Evolutionary conservation across 2,797 vertebrate species (phyloP), one percentile per base, ranked within the genome.

Genomic region (Hydrocynus forskahlii): DNA sequence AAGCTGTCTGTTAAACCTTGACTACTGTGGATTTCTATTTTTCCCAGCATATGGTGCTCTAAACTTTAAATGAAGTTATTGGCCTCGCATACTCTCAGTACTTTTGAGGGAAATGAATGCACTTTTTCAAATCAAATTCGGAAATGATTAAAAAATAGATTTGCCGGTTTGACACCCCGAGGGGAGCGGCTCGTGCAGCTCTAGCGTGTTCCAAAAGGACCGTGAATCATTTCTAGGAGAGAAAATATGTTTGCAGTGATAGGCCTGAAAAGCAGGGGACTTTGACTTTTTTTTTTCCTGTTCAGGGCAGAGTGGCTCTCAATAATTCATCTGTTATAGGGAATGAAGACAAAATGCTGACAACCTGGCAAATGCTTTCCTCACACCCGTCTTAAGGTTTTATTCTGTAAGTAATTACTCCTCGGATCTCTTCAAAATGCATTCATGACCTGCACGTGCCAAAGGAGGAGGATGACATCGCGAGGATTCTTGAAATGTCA

Each of bases 251-350:
- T 78, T 59, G 64, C 69, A 63, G 75, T 79, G 72, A 76, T 82
- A 75, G 88, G 86, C 84, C 88, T 79, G 88, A 88, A 87, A 87
- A 89, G 87, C 88, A 55, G 50, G 38, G 50, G 69, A 86, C 85
- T 86, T 88, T 89, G 88, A 81, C 78, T 29, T 29, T 29, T 29
- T 29, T 29, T 29, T 29, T 74, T 83, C 43, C 40, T 40, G 9
- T 72, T 80, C 86, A 90, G 89, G 88, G 86, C 88, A 90, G 90
- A 91, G 88, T 89, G 89, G 87, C 87, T 86, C 90, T 94, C 88
- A 94, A 93, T 94, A 92, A 94, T 94, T 94, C 88, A 94, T 93
- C 87, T 48, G 85, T 90, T 88, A 84, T 87, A 88, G 86, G 87
- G 89, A 91, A 89, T 89, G 60, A 67, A 85, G 86, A 92, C 89